phyloP scores from a whole-genome alignment of 1,140 invertebrate genomes.

The Pseudomyrmex sp. region DNA sequence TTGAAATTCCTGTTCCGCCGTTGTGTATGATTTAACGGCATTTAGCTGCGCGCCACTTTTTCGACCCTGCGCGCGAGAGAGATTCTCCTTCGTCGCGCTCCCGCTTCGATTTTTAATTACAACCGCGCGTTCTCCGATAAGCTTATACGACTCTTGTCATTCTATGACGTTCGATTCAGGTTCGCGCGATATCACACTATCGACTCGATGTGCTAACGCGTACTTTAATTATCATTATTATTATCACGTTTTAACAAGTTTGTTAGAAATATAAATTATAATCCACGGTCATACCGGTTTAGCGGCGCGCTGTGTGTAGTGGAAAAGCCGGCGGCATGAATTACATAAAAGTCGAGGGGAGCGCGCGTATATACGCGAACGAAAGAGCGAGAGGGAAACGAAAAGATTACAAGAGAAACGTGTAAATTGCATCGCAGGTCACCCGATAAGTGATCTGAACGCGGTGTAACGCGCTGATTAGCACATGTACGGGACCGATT shows the following conservation, averaged over 20 bases:
- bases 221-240: conserved; percentile 45
- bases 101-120: conserved; percentile 33
- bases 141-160: background rate
- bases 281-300: conserved; percentile 27
- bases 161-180: background rate
- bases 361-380: background rate
- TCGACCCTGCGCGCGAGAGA: conserved; percentile 14
- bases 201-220: conserved; percentile 9
- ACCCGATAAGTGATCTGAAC: conserved; percentile 62
- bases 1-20: conserved; percentile 57
- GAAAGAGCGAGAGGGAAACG: conserved; percentile 38
- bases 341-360: conserved; percentile 62
- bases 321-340: conserved; percentile 51
- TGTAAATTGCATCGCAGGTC: conserved; percentile 64
- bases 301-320: background rate
- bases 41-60: conserved; percentile 54
- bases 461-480: conserved; percentile 55
- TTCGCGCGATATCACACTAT: background rate
- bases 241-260: conserved; percentile 40
- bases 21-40: conserved; percentile 53
- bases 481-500: conserved; percentile 56
- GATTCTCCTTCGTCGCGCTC: conserved; percentile 14
- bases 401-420: conserved; percentile 62
- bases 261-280: conserved; percentile 38
- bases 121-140: background rate